These are phyloP conservation scores for Rhea americana DNA, from an alignment of 2,113 vertebrate genomes.

Conservation along the genomic window DNA sequence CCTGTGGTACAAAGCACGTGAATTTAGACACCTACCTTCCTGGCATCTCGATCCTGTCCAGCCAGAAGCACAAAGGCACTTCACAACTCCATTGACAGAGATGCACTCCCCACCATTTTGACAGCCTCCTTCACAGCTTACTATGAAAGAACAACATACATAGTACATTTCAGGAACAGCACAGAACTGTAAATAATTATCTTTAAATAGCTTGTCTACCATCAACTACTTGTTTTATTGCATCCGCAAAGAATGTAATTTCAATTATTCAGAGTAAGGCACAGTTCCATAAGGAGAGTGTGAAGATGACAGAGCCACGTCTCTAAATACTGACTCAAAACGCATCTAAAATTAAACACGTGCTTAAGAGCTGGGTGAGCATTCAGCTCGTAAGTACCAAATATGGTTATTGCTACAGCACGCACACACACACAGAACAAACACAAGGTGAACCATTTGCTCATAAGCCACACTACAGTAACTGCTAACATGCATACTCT, in stretches of 20 bases:
- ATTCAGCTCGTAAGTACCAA: neutral
- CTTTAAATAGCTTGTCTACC: neutral
- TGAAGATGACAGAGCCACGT: neutral
- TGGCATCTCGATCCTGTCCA: constrained; percentile 87
- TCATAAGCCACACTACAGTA: neutral
- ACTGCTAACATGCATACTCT: neutral
- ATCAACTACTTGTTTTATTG: neutral
- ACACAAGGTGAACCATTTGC: neutral
- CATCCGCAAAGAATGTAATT: neutral
- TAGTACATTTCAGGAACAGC: neutral
- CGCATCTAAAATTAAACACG: neutral
- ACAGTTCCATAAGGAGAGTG: neutral
- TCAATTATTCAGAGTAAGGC: neutral
- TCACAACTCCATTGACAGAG: constrained; percentile 80
- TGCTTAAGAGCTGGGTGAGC: neutral
- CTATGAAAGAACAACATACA: constrained; percentile 58
- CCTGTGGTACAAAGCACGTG: neutral
- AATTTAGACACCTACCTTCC: constrained; percentile 75
- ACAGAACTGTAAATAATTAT: neutral
- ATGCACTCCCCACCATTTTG: constrained; percentile 86
- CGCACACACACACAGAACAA: fast-evolving
- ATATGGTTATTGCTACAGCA: neutral
- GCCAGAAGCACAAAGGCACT: constrained; percentile 84
- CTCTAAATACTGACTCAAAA: neutral
- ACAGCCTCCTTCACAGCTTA: constrained; percentile 85